A percentile compares a stretch with the other conserved stretches of the same genome.
Evolutionary conservation across 2,888 invertebrate genomes (phyloP).

Genomic region (Melanostoma mellinum): DNA sequence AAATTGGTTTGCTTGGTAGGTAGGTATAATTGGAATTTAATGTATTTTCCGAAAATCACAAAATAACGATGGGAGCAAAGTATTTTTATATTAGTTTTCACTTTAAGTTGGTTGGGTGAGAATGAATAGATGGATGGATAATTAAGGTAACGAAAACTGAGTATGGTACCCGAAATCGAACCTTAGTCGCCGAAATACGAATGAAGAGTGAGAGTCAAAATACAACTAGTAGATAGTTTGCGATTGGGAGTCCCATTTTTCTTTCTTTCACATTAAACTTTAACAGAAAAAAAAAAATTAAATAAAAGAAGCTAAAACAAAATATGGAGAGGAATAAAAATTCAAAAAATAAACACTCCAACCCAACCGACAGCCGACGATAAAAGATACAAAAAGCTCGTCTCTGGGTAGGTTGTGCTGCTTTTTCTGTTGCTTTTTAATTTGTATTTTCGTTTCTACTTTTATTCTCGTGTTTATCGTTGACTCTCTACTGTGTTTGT

Average conservation of each 20-base stretch:
- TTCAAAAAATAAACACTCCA: conserved; percentile 71
- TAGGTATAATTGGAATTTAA: conserved; percentile 48
- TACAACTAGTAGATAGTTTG: conserved; percentile 74
- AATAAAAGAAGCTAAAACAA: conserved; percentile 74
- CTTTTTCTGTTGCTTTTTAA: conserved; percentile 37
- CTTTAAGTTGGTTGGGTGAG: conserved; percentile 1
- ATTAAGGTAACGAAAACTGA: conserved; percentile 51
- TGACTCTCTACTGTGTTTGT: conserved; percentile 14
- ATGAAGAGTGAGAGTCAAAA: conserved; percentile 80
- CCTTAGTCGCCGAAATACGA: conserved; percentile 82
- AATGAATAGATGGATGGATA: conserved; percentile 23
- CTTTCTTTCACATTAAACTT: conserved; percentile 65
- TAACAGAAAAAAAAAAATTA: conserved; percentile 51
- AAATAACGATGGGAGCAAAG: conserved; percentile 51
- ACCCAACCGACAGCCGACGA: conserved; percentile 74
- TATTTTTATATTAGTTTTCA: conserved; percentile 24
- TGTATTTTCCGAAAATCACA: conserved; percentile 48
- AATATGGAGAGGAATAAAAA: conserved; percentile 75
- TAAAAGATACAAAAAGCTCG: conserved; percentile 69
- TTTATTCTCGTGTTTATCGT: conserved; percentile 37
- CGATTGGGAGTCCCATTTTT: conserved; percentile 71
- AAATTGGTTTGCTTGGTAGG: not conserved
- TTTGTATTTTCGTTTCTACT: conserved; percentile 30
- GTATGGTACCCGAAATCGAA: conserved; percentile 76
- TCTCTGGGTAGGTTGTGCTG: conserved; percentile 56